phyloP scores from a whole-genome alignment of 2,888 invertebrate genomes.

The Boloria euphrosyne region DNA sequence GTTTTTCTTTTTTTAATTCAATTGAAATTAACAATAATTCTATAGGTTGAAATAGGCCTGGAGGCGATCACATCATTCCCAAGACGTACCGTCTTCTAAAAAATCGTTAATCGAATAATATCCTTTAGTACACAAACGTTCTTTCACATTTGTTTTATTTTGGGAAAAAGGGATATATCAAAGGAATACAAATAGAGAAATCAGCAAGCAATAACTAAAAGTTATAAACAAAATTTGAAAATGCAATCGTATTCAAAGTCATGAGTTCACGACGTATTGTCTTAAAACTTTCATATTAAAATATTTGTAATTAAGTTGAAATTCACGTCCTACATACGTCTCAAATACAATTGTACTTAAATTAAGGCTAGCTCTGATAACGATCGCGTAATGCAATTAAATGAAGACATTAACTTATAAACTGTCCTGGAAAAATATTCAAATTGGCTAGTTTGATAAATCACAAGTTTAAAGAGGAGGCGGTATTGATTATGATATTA shows the following conservation, averaged over 20 bases:
- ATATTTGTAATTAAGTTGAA: conserved; percentile 19
- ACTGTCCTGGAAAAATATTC: neutral
- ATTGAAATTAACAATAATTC: too few species aligned
- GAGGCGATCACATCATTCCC: too few species aligned
- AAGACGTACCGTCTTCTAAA: too few species aligned
- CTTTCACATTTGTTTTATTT: too few species aligned
- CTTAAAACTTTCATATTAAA: conserved; percentile 37
- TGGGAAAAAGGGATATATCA: too few species aligned
- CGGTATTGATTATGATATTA: neutral
- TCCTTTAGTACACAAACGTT: too few species aligned
- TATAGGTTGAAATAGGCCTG: too few species aligned
- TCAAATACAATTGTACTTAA: conserved; percentile 34
- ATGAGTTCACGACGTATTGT: conserved; percentile 29
- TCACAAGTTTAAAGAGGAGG: neutral
- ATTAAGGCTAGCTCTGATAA: conserved; percentile 45
- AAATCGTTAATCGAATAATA: too few species aligned
- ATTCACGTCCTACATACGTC: conserved; percentile 41
- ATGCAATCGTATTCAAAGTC: neutral
- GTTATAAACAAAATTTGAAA: too few species aligned
- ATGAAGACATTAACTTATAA: conserved; percentile 11
- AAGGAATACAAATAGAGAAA: too few species aligned
- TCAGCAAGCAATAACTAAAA: too few species aligned
- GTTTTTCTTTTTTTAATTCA: too few species aligned
- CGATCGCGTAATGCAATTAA: conserved; percentile 39
- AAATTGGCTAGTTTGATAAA: neutral